phyloP scores from a whole-genome alignment of 2,113 vertebrate genomes.

The Zeus faber region DNA sequence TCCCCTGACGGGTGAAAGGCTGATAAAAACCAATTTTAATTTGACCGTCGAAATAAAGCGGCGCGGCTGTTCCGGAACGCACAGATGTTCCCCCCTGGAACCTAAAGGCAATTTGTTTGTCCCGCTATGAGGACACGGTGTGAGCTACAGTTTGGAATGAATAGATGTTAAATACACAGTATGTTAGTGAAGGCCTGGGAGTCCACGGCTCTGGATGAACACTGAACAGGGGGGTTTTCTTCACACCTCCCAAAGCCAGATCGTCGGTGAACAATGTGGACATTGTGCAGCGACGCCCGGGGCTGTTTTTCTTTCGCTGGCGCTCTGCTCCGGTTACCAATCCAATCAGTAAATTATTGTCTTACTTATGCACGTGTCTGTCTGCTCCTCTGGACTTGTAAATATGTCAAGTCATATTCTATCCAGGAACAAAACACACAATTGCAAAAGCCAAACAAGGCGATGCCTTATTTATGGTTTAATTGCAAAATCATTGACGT shows the following conservation, averaged over 20 bases:
- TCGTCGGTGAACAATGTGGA: conserved; percentile 55
- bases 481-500: conserved; percentile 38
- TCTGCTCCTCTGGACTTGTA: conserved; percentile 48
- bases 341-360: conserved; percentile 61
- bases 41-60: conserved; percentile 1
- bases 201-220: not conserved
- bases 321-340: conserved; percentile 43
- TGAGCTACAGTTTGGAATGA: too few relatives aligned
- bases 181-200: not conserved
- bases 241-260: conserved; percentile 46
- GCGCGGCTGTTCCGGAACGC: too few relatives aligned
- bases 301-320: conserved; percentile 55
- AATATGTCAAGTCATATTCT: conserved; percentile 54
- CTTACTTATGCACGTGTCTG: conserved; percentile 46
- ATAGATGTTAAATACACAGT: not conserved
- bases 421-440: conserved; percentile 38
- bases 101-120: too few relatives aligned
- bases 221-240: too few relatives aligned
- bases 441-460: conserved; percentile 25
- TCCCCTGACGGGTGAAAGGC: conserved; percentile 13
- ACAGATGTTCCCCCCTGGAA: too few relatives aligned
- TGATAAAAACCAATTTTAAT: conserved; percentile 23
- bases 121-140: too few relatives aligned
- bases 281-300: conserved; percentile 46
- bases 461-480: conserved; percentile 25